Percentiles rank a stretch among this genome's conserved stretches.
phyloP scores from a whole-genome alignment of 2,113 vertebrate species.

The Motacilla tschutschensis region DNA sequence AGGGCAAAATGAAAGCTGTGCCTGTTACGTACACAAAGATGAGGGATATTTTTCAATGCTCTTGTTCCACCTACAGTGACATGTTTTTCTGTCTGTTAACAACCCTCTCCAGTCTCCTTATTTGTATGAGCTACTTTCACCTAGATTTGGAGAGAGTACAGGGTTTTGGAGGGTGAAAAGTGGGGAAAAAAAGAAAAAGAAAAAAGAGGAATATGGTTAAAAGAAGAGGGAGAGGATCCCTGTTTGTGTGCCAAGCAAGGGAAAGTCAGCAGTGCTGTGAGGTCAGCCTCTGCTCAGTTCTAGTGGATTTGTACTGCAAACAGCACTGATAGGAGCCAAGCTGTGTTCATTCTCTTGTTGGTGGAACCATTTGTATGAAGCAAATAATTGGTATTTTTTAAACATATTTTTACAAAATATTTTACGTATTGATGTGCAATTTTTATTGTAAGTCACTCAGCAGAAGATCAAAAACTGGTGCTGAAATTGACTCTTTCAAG shows the following conservation, averaged over 20 bases:
- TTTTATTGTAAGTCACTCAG: not conserved
- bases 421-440: not conserved
- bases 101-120: not conserved
- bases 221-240: not conserved
- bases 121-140: not conserved
- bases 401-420: not conserved
- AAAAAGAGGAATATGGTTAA: rapidly evolving
- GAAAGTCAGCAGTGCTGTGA: not conserved
- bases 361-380: not conserved
- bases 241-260: rapidly evolving
- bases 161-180: not conserved
- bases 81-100: not conserved
- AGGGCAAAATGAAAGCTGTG: not conserved
- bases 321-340: not conserved
- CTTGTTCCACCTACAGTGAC: not conserved
- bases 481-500: not conserved
- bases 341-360: not conserved
- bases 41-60: not conserved
- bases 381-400: not conserved
- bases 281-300: not conserved
- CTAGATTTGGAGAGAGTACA: not conserved
- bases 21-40: not conserved
- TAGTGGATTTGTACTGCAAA: not conserved
- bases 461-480: not conserved
- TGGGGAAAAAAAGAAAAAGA: not conserved